A percentile compares a stretch with the other conserved stretches of the same genome.
Conservation (phyloP, 2,888 invertebrate genomes). For the Dendrolimus pini region DNA sequence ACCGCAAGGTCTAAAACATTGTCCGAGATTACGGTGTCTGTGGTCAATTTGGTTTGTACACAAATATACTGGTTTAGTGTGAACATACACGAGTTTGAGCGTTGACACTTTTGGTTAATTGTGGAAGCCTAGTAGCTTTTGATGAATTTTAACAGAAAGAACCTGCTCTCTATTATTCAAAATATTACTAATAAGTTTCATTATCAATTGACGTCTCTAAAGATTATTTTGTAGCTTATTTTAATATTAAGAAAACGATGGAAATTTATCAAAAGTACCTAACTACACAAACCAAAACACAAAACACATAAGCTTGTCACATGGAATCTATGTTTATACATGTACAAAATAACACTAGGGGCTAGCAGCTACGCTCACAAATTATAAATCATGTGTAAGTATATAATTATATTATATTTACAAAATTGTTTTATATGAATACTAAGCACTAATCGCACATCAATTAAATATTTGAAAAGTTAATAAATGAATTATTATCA, state of each 20-base stretch:
- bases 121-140: slow-evolving; percentile 25
- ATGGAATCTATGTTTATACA: slow-evolving; percentile 2
- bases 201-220: too few species aligned
- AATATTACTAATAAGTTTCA: too few species aligned
- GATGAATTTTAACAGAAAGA: background rate
- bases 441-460: slow-evolving; percentile 3
- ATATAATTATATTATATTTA: slow-evolving; percentile 2
- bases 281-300: background rate
- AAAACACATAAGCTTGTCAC: slow-evolving; percentile 19
- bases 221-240: too few species aligned
- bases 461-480: too few species aligned
- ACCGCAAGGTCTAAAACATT: slow-evolving; percentile 68
- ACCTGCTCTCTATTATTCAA: too few species aligned
- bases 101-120: slow-evolving; percentile 37
- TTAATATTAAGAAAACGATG: too few species aligned
- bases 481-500: too few species aligned
- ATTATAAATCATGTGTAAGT: slow-evolving; percentile 3
- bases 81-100: slow-evolving; percentile 37
- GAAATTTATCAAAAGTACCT: too few species aligned
- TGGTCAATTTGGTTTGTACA: slow-evolving; percentile 74
- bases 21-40: slow-evolving; percentile 72
- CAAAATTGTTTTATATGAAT: background rate
- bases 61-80: slow-evolving; percentile 22
- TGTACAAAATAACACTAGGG: slow-evolving; percentile 6
- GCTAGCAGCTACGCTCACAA: slow-evolving; percentile 21